phyloP scores from a whole-genome alignment of 2,113 vertebrate species.

The Podarcis muralis region DNA sequence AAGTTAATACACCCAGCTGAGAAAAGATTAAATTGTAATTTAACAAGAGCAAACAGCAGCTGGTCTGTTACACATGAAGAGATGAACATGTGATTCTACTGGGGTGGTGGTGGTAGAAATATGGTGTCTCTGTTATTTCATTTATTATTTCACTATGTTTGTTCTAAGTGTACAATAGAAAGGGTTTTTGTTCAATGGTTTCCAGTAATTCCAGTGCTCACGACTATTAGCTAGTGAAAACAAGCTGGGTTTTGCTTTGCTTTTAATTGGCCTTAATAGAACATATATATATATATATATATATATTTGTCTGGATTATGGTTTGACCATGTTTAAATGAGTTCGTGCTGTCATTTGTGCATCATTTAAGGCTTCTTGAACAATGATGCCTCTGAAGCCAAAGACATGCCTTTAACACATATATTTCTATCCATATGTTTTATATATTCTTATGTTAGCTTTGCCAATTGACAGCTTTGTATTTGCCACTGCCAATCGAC shows the following conservation, averaged over 20 bases:
- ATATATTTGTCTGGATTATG: neutral
- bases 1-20: slow-evolving; percentile 48
- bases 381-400: neutral
- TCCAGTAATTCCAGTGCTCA: neutral
- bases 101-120: neutral
- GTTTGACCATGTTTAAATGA: neutral
- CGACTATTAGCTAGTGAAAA: neutral
- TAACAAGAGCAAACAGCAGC: slow-evolving; percentile 15
- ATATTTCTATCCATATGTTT: neutral
- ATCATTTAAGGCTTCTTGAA: neutral
- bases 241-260: too few species aligned
- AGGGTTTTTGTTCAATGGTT: too few species aligned
- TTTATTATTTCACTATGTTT: neutral
- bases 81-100: neutral
- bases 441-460: neutral
- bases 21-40: slow-evolving; percentile 20
- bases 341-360: neutral
- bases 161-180: neutral
- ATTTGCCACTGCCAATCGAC: neutral
- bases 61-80: neutral
- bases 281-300: neutral
- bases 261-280: neutral
- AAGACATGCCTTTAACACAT: neutral
- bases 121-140: neutral
- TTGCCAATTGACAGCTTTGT: neutral